phyloP scores from a whole-genome alignment of 2,113 vertebrate species.

The Ochotona curzoniae region DNA sequence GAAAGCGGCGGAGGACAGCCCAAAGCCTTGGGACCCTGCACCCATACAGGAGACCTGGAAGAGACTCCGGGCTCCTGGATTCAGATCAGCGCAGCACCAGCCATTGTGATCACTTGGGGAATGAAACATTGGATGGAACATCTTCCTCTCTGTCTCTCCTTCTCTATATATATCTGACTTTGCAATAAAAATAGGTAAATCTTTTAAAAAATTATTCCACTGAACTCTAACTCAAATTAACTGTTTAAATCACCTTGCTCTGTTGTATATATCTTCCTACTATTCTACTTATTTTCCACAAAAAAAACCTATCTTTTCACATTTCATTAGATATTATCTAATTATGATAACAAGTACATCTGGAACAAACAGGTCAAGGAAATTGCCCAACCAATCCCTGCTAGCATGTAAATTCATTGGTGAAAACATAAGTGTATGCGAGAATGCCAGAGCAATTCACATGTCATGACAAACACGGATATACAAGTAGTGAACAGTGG shows the following conservation, averaged over 20 bases:
- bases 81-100: too few species aligned
- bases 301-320: conserved; percentile 3
- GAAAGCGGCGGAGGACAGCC: too few species aligned
- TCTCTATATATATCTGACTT: too few species aligned
- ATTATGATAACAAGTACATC: neutral
- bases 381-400: neutral
- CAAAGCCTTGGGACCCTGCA: too few species aligned
- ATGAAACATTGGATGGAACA: too few species aligned
- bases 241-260: neutral
- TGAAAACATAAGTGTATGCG: neutral
- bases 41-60: too few species aligned
- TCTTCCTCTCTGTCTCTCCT: too few species aligned
- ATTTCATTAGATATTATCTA: neutral
- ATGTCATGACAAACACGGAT: neutral
- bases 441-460: neutral
- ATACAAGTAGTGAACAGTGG: neutral
- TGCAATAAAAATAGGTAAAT: too few species aligned
- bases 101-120: too few species aligned
- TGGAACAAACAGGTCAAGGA: conserved; percentile 12
- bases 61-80: too few species aligned
- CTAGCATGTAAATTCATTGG: neutral
- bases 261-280: neutral
- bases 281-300: neutral
- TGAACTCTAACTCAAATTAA: neutral
- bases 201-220: neutral